phyloP scores from a whole-genome alignment of 2,797 vertebrate genomes.

The Lophius americanus region DNA sequence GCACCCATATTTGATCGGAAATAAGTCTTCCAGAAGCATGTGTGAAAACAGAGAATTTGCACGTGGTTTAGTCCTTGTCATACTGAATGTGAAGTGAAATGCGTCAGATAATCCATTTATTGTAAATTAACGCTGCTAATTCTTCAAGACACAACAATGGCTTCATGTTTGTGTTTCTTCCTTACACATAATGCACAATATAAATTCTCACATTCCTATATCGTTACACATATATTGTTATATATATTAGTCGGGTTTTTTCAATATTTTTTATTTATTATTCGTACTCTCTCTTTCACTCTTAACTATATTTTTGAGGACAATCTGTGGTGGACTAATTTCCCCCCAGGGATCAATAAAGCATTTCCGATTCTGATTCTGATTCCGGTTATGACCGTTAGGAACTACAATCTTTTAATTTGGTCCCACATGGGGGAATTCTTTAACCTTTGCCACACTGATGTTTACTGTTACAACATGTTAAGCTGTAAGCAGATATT shows the following conservation, averaged over 20 bases:
- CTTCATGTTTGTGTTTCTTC: slow-evolving; percentile 2
- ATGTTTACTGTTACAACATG: slow-evolving; percentile 1
- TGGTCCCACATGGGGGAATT: slow-evolving; percentile 12
- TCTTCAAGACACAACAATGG: slow-evolving; percentile 18
- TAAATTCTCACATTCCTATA: no score
- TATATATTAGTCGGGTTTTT: no score
- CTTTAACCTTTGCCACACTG: neutral
- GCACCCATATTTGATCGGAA: slow-evolving; percentile 8
- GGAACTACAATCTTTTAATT: slow-evolving; percentile 9
- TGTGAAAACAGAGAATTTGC: neutral
- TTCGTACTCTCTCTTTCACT: no score
- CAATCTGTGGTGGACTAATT: no score
- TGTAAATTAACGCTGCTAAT: slow-evolving; percentile 21
- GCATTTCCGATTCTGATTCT: no score
- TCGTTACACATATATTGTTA: no score
- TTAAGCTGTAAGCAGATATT: neutral
- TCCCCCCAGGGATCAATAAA: no score
- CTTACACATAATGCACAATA: no score
- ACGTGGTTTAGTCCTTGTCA: neutral
- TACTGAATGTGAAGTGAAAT: slow-evolving; percentile 1
- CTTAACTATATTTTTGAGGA: no score
- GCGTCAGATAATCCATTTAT: slow-evolving; percentile 21
- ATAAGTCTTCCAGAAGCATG: slow-evolving; percentile 9
- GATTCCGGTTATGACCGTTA: slow-evolving; percentile 5
- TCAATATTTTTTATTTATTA: no score